Evolutionary conservation across 2,888 invertebrate species (phyloP).

Genomic region (Steinernema carpocapsae): DNA sequence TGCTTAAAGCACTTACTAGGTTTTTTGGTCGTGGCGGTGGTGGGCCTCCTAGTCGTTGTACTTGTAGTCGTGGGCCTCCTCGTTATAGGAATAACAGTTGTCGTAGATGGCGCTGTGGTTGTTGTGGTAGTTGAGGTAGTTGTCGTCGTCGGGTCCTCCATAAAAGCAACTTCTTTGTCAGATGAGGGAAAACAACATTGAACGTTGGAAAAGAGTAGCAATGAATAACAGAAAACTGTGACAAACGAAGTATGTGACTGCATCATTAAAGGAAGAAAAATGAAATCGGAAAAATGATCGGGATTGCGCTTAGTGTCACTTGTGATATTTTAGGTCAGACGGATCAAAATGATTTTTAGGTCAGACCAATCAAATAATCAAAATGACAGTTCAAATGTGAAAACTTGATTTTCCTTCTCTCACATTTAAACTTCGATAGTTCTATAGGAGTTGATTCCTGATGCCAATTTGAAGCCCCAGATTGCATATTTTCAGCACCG

Average conservation of each 20-base stretch:
- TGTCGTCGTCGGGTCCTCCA: background rate
- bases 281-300: background rate
- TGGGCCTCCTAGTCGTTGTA: background rate
- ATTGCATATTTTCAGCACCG: too few species aligned
- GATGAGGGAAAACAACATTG: background rate
- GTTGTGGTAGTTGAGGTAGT: background rate
- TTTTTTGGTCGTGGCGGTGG: background rate
- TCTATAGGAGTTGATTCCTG: too few species aligned
- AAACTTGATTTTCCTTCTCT: too few species aligned
- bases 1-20: background rate
- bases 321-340: too few species aligned
- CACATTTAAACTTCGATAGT: too few species aligned
- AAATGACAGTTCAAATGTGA: too few species aligned
- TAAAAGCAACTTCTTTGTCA: background rate
- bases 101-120: background rate
- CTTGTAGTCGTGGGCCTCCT: background rate
- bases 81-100: background rate
- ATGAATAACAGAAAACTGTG: background rate
- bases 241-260: background rate
- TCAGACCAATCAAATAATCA: too few species aligned
- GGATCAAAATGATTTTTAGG: too few species aligned
- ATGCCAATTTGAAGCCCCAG: too few species aligned
- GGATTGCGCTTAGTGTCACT: background rate
- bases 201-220: background rate
- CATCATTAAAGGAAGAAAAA: too few species aligned